These are phyloP conservation scores for Saguinus midas DNA, from an alignment of 2,113 vertebrate species.

Conservation along the genomic window DNA sequence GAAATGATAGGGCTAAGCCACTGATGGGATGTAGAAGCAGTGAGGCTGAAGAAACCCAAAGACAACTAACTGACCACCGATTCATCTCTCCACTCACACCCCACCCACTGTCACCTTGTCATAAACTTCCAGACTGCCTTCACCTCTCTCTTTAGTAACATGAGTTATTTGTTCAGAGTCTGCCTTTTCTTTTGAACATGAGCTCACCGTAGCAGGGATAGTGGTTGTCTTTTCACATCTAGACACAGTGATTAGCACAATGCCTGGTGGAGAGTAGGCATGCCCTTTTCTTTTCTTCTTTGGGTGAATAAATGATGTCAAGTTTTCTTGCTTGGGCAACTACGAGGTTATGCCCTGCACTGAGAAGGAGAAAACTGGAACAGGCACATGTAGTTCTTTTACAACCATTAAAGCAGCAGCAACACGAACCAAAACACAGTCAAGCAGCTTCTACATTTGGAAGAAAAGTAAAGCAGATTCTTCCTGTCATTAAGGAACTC, in stretches of 20 bases:
- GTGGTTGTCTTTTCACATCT: not conserved
- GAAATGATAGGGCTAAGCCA: not conserved
- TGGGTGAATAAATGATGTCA: not conserved
- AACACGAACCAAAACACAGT: not conserved
- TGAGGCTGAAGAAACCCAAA: not conserved
- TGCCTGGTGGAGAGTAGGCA: too few relatives aligned
- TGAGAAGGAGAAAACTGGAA: not conserved
- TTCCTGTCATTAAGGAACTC: not conserved
- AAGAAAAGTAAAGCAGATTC: not conserved
- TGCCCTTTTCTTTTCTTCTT: not conserved
- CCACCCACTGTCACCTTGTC: not conserved
- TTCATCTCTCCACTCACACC: not conserved
- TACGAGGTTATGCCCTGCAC: not conserved
- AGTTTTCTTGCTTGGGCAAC: not conserved
- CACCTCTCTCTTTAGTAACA: not conserved
- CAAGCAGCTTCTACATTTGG: not conserved
- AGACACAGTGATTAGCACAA: not conserved
- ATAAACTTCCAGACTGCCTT: not conserved
- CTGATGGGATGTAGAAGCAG: not conserved
- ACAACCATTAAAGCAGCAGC: not conserved
- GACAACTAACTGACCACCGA: not conserved
- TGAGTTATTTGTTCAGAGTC: not conserved
- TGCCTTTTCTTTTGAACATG: not conserved
- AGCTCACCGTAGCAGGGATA: not conserved
- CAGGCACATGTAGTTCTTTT: not conserved